phyloP scores from a whole-genome alignment of 2,113 vertebrate genomes.

The Entosphenus tridentatus region DNA sequence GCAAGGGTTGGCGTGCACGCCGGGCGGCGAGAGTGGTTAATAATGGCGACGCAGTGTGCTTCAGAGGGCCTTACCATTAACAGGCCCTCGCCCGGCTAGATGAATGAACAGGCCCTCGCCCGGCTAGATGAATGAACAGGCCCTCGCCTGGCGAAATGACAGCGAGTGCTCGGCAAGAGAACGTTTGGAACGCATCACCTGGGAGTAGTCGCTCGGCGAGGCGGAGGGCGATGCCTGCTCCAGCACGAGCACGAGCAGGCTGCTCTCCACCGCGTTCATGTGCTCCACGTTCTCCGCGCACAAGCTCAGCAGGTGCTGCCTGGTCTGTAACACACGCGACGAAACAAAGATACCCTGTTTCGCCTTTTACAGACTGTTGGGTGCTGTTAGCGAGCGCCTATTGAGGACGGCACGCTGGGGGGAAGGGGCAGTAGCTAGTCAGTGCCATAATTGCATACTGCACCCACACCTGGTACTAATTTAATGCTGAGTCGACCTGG shows the following conservation, averaged over 20 bases:
- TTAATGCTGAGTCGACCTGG: too few species aligned
- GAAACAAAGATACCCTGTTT: neutral
- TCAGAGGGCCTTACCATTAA: neutral
- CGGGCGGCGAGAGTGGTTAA: neutral
- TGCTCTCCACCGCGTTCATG: constrained; percentile 65
- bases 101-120: neutral
- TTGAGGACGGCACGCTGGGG: neutral
- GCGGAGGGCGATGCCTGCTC: constrained; percentile 44
- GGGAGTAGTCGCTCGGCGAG: constrained; percentile 44
- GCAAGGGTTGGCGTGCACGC: neutral
- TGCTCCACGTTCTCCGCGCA: constrained; percentile 45
- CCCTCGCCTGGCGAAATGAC: neutral
- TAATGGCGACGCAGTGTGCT: neutral
- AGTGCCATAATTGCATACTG: neutral
- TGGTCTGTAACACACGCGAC: constrained; percentile 27
- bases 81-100: neutral
- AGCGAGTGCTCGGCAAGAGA: neutral
- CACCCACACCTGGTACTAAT: too few species aligned
- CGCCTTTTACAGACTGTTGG: neutral
- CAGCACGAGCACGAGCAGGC: constrained; percentile 42
- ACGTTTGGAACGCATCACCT: constrained; percentile 16
- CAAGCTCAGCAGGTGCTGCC: constrained; percentile 54
- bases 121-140: neutral
- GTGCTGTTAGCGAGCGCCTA: neutral
- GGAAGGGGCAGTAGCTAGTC: neutral